A percentile compares a stretch with the other conserved stretches of the same genome.
These are phyloP conservation scores for Cotesia chilonis DNA, from an alignment of 1,140 invertebrate genomes.

Conservation along the genomic window DNA sequence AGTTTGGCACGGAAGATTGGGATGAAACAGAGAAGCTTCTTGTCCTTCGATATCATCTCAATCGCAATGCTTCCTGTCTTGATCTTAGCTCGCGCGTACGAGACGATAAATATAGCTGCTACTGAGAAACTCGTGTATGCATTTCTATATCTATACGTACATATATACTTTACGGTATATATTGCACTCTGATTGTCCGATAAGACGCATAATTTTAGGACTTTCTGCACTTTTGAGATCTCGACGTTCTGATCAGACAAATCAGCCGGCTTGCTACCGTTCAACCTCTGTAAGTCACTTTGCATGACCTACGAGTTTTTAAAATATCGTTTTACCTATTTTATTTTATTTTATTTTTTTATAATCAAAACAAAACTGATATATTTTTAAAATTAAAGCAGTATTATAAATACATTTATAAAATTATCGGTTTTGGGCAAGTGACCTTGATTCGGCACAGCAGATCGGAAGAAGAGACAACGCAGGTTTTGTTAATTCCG, in stretches of 20 bases:
- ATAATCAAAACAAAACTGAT: too few species aligned
- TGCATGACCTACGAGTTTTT: too few species aligned
- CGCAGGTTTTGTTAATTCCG: background rate
- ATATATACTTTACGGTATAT: too few species aligned
- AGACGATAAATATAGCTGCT: constrained; percentile 43
- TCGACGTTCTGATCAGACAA: constrained; percentile 28
- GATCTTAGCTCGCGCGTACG: constrained; percentile 18
- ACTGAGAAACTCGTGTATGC: constrained; percentile 45
- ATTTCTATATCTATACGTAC: constrained; percentile 37
- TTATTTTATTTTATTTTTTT: too few species aligned
- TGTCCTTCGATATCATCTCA: constrained; percentile 50
- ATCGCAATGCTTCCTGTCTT: constrained; percentile 39
- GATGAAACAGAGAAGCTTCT: constrained; percentile 38
- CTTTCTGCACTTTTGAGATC: constrained; percentile 49
- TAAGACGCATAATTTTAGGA: constrained; percentile 53
- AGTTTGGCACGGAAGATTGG: background rate
- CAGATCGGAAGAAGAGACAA: constrained; percentile 7
- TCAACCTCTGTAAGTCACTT: too few species aligned
- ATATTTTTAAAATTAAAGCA: too few species aligned
- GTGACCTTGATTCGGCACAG: background rate
- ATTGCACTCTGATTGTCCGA: constrained; percentile 45
- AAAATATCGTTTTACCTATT: too few species aligned
- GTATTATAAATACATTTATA: background rate
- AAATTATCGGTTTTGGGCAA: background rate
- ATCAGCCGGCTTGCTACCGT: too few species aligned